Base-by-base conservation (phyloP, 2,797 vertebrate genomes). In the Naso thynnoides region DNA sequence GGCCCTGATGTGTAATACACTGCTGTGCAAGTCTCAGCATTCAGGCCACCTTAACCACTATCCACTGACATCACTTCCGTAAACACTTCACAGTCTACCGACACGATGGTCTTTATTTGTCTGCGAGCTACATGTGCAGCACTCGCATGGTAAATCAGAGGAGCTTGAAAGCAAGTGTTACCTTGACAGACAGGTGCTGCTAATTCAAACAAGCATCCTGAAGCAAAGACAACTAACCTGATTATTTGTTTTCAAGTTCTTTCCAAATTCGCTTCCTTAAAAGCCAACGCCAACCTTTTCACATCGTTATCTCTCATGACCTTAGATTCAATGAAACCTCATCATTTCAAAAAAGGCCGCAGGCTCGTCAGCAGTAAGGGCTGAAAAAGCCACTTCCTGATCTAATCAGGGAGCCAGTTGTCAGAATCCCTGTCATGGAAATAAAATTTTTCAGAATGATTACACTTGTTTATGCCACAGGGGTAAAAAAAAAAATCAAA, bases 371-470 rank as follows among this genome's bases (percentile, higher is more conserved):
- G 62, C 52, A 67, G 19, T 15, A 8, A 53, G 36, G 71, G 58
- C 5, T 48, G 18, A 44, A 73, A 79, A 60, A 53, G 31, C 1
- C 19, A 65, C 24, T 64, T 23, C 41, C 54, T 59, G 38, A 71
- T 72, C 50, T 59, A 79, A 70, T 72, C 33, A 36, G 59, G 21
- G 36, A 42, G 55, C 31, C 38, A 6, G 54, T 78, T 79, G 52
- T 68, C 52, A 61, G 6, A n/a, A 64, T 60, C 21, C 63, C 33
- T 15, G 47, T 70, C 42, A 63, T 42, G 44, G 57, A 63, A 76
- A 16, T 21, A 7, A 9, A 55, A 49, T 62, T 53, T 45, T 67
- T 41, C 27, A 36, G 3, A 67, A 49, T 6, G 21, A 76, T 41
- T 53, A 53, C n/a, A 48, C 52, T 59, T 54, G 33, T 26, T 31